Base-by-base conservation (phyloP, 37 sponge, comb jelly and placozoan genomes). In the Agelas oroides region DNA sequence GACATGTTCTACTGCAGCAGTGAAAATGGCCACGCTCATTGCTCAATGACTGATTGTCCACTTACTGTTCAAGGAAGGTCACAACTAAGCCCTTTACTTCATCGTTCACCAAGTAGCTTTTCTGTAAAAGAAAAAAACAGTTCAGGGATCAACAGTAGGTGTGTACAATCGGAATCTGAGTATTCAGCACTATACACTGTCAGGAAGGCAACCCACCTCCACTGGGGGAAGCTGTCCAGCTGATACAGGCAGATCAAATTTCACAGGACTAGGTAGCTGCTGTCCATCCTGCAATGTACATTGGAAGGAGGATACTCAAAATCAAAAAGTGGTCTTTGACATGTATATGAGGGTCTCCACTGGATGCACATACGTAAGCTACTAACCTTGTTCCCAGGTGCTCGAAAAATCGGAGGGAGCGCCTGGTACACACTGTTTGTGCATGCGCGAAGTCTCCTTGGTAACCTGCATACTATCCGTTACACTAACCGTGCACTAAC, bases 1-100 rank as follows among this genome's bases (percentile, higher is more conserved):
- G n/a, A n/a, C n/a, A n/a, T n/a, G n/a, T n/a, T n/a, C n/a, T n/a
- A n/a, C n/a, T n/a, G n/a, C n/a, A n/a, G n/a, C n/a, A n/a, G n/a
- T n/a, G n/a, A n/a, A n/a, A n/a, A n/a, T n/a, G n/a, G n/a, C n/a
- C n/a, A n/a, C n/a, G n/a, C n/a, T n/a, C n/a, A n/a, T n/a, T n/a
- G n/a, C n/a, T n/a, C n/a, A n/a, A n/a, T n/a, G n/a, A n/a, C n/a
- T 46, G 46, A 46, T 46, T 46, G 46, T 8, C 3, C 25, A 80
- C 91, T 86, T 35, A 91, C 91, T 91, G 83, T 62, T 91, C 86
- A 28, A 91, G 31, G 59, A 91, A 91, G 18, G 75, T 68, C 32
- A 82, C 77, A 2, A 91, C 73, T 1, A 91, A 33, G 16, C 41
- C 30, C 70, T 80, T 64, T 1, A 91, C 83, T 34, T 86, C 78